Base-by-base conservation (phyloP, 2,888 invertebrate genomes). In the Megaustenia siamemsis region DNA sequence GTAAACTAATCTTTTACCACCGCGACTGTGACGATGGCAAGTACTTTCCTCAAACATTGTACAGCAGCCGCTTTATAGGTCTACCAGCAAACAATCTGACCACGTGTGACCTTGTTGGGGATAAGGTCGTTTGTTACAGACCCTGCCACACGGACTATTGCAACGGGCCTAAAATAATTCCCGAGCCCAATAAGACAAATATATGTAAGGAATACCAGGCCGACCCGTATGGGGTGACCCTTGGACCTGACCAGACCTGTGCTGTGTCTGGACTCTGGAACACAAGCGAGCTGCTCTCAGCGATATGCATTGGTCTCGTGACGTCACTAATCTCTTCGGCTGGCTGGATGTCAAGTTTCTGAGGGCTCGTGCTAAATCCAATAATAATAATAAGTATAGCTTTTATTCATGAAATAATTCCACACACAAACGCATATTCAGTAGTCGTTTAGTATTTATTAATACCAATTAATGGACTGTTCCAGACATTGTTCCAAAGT, bases 11-110 rank as follows among this genome's bases (percentile, higher is more conserved):
- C 0, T 69, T 81, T 15, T 82, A 53, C 49, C 32, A 63, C n/a
- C 38, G 82, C 5, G 82, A 71, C 75, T 82, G 82, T 38, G 28
- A 60, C 35, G 82, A 82, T 40, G 82, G 75, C 4, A 15, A 1
- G 0, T 75, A 24, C n/a, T 82, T 82, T 35, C 10, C 60, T 3
- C 0, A 1, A n/a, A 3, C 40, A 8, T 38, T 63, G 10, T 15
- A 76, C 43, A 75, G 75, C 32, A 0, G 43, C 1, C 73, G 75
- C 1, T 82, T 82, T 21, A 0, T 24, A 21, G 32, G 45, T 24
- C 12, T 82, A 4, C 15, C 43, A 6, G 45, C 82, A 1, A 82
- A 82, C 82, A 82, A 82, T 49, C 15, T 28, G 0, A 43, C 75
- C 5, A 82, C 82, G 0, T 82, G 82, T 28, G 75, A 53, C 56